Evolutionary conservation across 1,140 invertebrate genomes (phyloP).

Genomic region (Conus betulinus): DNA sequence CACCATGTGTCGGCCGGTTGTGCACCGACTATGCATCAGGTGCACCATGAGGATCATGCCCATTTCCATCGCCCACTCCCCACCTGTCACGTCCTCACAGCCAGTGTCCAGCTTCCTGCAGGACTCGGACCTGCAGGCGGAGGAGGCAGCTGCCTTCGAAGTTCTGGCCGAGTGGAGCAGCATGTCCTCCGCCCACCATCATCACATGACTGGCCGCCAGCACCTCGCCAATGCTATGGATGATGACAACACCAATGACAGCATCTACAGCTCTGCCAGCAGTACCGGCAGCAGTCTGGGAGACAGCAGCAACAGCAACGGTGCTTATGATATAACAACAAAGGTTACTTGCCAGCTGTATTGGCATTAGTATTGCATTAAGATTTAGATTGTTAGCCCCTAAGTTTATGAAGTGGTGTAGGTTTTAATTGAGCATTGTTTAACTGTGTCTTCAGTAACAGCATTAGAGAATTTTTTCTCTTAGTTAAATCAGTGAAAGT

Average conservation of each 20-base stretch:
- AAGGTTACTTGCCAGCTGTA: constrained; percentile 1
- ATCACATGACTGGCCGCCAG: neutral
- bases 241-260: constrained; percentile 24
- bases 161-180: constrained; percentile 70
- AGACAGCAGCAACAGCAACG: constrained; percentile 1
- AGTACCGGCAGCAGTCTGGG: neutral
- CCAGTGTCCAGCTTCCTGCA: neutral
- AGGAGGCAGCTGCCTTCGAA: constrained; percentile 57
- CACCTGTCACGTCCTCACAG: neutral
- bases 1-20: too few relatives aligned
- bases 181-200: constrained; percentile 8
- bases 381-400: too few relatives aligned
- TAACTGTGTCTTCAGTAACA: too few relatives aligned
- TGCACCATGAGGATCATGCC: too few relatives aligned
- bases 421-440: too few relatives aligned
- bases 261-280: constrained; percentile 17
- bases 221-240: neutral
- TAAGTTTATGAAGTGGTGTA: too few relatives aligned
- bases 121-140: constrained; percentile 27
- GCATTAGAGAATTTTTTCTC: too few relatives aligned
- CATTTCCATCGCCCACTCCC: neutral
- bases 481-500: too few relatives aligned
- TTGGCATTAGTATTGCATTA: too few relatives aligned
- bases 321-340: constrained; percentile 14
- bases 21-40: neutral